Conservation (phyloP, 1,140 invertebrate genomes). For the Bombyx mandarina region DNA sequence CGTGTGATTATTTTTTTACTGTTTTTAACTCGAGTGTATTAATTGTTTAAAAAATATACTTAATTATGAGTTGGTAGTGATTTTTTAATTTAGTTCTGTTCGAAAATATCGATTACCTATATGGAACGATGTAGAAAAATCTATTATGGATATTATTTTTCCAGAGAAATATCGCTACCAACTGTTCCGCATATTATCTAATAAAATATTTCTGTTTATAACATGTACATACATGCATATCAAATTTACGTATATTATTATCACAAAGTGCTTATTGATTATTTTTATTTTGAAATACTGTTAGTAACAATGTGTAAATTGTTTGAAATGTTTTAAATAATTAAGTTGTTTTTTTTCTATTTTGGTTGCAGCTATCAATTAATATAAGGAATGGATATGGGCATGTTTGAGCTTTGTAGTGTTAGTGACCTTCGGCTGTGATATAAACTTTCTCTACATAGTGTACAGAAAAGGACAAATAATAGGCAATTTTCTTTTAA, state of each 20-base stretch:
- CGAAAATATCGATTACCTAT: too few relatives aligned
- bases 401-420: slow-evolving; percentile 61
- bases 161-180: too few relatives aligned
- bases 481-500: slow-evolving; percentile 42
- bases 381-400: slow-evolving; percentile 66
- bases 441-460: slow-evolving; percentile 52
- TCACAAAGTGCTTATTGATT: neutral
- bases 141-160: neutral
- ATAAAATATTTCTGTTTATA: neutral
- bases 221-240: neutral
- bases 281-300: neutral
- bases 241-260: neutral
- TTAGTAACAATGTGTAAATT: slow-evolving; percentile 6
- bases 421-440: slow-evolving; percentile 57
- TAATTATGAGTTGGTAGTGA: too few relatives aligned
- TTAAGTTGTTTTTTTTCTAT: slow-evolving; percentile 20
- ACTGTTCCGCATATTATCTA: too few relatives aligned
- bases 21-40: neutral
- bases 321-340: slow-evolving; percentile 15
- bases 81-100: too few relatives aligned
- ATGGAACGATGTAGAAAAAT: neutral
- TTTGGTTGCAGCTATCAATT: slow-evolving; percentile 66
- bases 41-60: too few relatives aligned
- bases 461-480: slow-evolving; percentile 25
- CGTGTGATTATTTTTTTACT: neutral